phyloP scores from a whole-genome alignment of 2,797 vertebrate species.

The Cuculus canorus region DNA sequence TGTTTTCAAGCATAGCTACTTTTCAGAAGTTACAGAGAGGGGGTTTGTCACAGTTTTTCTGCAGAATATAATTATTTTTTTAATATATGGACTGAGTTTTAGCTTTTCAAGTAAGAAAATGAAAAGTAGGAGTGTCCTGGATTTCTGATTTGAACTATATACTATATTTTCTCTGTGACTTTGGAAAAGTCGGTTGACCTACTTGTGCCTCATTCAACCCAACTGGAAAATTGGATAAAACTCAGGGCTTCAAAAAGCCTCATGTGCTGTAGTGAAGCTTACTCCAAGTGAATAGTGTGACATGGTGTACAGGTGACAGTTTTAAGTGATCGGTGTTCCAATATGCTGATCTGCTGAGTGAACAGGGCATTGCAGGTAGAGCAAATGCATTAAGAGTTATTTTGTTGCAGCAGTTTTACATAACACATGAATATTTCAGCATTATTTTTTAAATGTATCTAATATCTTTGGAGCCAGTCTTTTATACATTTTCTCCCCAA shows the following conservation, averaged over 20 bases:
- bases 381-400: not conserved
- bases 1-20: not conserved
- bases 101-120: not conserved
- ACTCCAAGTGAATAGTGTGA: not conserved
- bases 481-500: not conserved
- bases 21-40: not conserved
- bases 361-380: not conserved
- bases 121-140: not conserved
- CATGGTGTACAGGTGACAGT: not conserved
- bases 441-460: not conserved
- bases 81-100: not conserved
- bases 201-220: not conserved
- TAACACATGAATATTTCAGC: accelerated
- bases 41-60: not conserved
- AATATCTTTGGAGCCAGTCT: not conserved
- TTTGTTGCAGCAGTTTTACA: not conserved
- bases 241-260: not conserved
- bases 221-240: slow-evolving; percentile 4
- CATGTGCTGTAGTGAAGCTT: not conserved
- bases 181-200: not conserved
- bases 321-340: not conserved
- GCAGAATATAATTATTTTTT: not conserved
- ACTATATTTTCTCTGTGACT: not conserved
- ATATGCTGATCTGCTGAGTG: not conserved
- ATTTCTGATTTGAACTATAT: not conserved